Percentiles rank a stretch among this genome's conserved stretches.
Conservation (phyloP, 2,797 vertebrate species). For the Alfaro cultratus region DNA sequence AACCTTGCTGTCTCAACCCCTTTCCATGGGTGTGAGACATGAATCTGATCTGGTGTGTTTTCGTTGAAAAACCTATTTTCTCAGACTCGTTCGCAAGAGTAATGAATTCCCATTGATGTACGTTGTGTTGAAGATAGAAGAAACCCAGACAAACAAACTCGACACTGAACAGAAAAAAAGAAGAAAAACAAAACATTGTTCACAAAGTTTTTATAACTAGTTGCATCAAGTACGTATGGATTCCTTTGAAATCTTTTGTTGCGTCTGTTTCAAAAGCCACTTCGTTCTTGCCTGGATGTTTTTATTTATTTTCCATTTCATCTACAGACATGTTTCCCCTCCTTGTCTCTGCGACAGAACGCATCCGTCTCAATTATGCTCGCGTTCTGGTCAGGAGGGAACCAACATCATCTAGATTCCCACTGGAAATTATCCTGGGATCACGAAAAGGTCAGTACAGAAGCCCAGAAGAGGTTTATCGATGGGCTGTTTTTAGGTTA, state of each 20-base stretch:
- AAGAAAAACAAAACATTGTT: background rate
- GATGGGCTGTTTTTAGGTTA: conserved; percentile 56
- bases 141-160: background rate
- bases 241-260: background rate
- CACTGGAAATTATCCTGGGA: conserved; percentile 35
- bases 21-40: background rate
- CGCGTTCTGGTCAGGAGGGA: conserved; percentile 17
- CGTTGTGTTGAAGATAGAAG: background rate
- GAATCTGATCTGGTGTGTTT: background rate
- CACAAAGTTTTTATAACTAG: conserved; percentile 5
- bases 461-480: conserved; percentile 32
- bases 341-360: conserved; percentile 14
- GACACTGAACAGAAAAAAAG: background rate
- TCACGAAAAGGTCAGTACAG: conserved; percentile 13
- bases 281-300: background rate
- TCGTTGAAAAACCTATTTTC: background rate
- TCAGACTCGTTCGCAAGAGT: background rate
- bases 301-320: conserved; percentile 13
- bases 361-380: conserved; percentile 38
- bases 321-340: conserved; percentile 30
- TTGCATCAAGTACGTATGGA: background rate
- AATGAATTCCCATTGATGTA: background rate
- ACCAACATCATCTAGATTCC: conserved; percentile 34
- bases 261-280: background rate
- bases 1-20: background rate